Evolutionary conservation across 2,888 invertebrate species (phyloP).

Genomic region (Spisula solida): DNA sequence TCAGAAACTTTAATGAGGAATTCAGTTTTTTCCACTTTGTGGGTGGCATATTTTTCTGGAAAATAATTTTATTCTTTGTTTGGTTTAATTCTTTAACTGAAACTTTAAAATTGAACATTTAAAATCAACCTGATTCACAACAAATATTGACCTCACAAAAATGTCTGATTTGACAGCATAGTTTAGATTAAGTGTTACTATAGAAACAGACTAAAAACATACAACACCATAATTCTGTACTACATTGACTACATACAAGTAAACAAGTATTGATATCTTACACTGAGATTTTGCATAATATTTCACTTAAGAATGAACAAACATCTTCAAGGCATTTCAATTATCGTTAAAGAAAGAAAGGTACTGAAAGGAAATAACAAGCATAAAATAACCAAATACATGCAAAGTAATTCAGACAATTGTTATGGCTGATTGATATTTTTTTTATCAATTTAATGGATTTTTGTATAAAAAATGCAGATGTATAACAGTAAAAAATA

Average conservation of each 20-base stretch:
- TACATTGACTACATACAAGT: constrained; percentile 12
- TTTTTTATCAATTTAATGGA: constrained; percentile 39
- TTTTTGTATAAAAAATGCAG: constrained; percentile 65
- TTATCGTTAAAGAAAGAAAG: constrained; percentile 26
- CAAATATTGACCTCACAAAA: no score
- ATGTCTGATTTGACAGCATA: not conserved
- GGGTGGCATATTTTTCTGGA: no score
- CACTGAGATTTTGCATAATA: constrained; percentile 12
- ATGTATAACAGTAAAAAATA: constrained; percentile 69
- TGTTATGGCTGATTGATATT: constrained; percentile 24
- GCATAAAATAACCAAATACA: constrained; percentile 29
- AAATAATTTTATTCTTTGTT: no score
- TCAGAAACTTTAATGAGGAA: no score
- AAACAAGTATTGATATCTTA: constrained; percentile 15
- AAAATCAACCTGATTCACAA: no score
- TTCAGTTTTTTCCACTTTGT: no score
- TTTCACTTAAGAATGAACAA: constrained; percentile 24
- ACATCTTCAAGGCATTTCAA: constrained; percentile 37
- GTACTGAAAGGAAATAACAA: constrained; percentile 36
- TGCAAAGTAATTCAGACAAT: constrained; percentile 36
- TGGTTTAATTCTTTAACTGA: no score
- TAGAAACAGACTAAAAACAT: not conserved
- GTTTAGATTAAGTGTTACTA: not conserved
- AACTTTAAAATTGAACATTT: no score
- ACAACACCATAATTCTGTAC: constrained; percentile 25